Evolutionary conservation across 2,797 vertebrate species (phyloP).

Genomic region (Anguilla anguilla): DNA sequence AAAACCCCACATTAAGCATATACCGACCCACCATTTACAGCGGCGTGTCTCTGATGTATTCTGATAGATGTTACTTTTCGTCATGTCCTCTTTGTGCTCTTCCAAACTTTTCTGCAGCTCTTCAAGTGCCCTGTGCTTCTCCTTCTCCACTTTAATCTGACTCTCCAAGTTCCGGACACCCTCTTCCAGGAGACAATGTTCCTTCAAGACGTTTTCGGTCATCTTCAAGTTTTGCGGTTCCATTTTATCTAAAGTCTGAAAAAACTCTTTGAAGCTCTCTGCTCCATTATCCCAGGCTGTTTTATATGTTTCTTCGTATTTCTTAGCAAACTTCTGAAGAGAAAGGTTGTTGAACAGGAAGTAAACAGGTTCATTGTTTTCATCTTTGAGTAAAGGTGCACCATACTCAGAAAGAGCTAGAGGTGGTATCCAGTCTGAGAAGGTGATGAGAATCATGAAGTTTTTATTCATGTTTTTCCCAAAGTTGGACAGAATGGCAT

Average conservation of each 20-base stretch:
- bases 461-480: too few species aligned
- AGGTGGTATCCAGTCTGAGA: too few species aligned
- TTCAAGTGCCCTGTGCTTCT: neutral
- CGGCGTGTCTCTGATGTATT: too few species aligned
- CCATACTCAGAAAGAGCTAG: neutral
- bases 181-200: neutral
- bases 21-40: too few species aligned
- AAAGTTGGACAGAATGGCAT: too few species aligned
- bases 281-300: constrained; percentile 11
- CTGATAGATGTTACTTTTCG: too few species aligned
- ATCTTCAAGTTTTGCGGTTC: constrained; percentile 8
- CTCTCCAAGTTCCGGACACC: neutral
- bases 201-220: constrained; percentile 19
- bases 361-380: neutral
- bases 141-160: neutral
- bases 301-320: neutral
- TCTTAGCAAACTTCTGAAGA: neutral
- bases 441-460: too few species aligned
- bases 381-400: constrained; percentile 25
- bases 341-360: constrained; percentile 44
- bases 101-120: neutral
- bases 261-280: constrained; percentile 2
- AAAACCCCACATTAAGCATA: neutral
- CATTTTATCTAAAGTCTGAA: neutral
- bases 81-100: neutral